Evolutionary conservation across 1,140 invertebrate genomes (phyloP), one percentile per base, ranked within the genome.

Genomic region (Atta colombica): DNA sequence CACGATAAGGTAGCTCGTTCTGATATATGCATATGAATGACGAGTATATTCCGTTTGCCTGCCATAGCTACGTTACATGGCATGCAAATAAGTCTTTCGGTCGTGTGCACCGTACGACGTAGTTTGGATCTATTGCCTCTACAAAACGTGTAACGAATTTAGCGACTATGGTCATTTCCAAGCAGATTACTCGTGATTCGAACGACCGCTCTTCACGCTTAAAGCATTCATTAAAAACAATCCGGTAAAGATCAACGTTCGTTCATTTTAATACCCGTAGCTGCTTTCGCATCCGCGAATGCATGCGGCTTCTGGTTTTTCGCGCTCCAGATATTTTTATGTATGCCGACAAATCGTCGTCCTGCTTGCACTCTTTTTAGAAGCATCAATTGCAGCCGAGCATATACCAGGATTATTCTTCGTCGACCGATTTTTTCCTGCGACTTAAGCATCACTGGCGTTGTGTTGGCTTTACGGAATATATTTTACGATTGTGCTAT

Each of bases 1-100:
- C 87, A 87, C 89, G 91, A 92, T 93, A 92, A 92, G 89, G 89
- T 87, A 77, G 90, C 69, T 88, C 77, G 82, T 69, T 77, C 80
- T 86, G 39, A 80, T 60, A 92, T 93, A 92, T 92, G 92, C 90
- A 92, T 93, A 93, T 86, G 89, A 93, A 92, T 92, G 77, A 68
- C 49, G 86, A 90, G 85, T 88, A 90, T 88, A 90, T 90, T 90
- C 89, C 89, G 81, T 90, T 90, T 86, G 89, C 65, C 16, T 66
- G 86, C 49, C 21, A 39, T 53, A n/a, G 61, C 71, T 86, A 87
- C 89, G 89, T 90, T 78, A 31, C 80, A 55, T 31, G 18, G 72
- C 58, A 92, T 92, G 92, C 90, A 92, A 91, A 92, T 92, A 84
- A 72, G 51, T 87, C 65, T 91, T 92, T 85, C 91, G 86, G 78